Evolutionary conservation across 2,113 vertebrate species (phyloP).

Genomic region (Prunella fulvescens): DNA sequence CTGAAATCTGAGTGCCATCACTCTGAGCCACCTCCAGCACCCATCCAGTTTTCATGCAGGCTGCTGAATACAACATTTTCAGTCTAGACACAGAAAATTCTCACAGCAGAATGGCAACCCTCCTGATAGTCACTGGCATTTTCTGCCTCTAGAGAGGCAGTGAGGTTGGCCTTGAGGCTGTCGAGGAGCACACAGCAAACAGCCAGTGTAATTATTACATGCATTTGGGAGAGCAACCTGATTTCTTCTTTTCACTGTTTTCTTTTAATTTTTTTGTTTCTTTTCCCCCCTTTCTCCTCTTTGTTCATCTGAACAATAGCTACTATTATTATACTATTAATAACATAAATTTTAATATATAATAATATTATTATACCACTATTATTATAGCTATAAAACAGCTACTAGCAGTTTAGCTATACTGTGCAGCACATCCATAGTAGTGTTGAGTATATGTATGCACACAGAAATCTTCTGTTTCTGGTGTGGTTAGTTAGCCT

Average conservation of each 20-base stretch:
- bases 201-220: not conserved
- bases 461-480: not conserved
- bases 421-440: not conserved
- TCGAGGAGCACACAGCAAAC: not conserved
- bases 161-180: not conserved
- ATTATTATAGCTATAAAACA: not conserved
- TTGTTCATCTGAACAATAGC: not conserved
- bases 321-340: not conserved
- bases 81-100: not conserved
- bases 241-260: not conserved
- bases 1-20: rapidly evolving
- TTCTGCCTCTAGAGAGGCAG: not conserved
- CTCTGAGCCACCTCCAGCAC: too few relatives aligned
- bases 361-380: not conserved
- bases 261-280: too few relatives aligned
- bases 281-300: rapidly evolving
- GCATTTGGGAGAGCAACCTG: not conserved
- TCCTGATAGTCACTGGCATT: not conserved
- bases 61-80: not conserved
- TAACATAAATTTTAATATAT: too few relatives aligned
- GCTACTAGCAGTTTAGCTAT: not conserved
- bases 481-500: not conserved
- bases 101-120: not conserved
- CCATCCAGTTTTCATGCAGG: not conserved
- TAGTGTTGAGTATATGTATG: not conserved